These are phyloP conservation scores for Spicauda simplicius DNA, from an alignment of 2,888 invertebrate species.

Conservation along the genomic window DNA sequence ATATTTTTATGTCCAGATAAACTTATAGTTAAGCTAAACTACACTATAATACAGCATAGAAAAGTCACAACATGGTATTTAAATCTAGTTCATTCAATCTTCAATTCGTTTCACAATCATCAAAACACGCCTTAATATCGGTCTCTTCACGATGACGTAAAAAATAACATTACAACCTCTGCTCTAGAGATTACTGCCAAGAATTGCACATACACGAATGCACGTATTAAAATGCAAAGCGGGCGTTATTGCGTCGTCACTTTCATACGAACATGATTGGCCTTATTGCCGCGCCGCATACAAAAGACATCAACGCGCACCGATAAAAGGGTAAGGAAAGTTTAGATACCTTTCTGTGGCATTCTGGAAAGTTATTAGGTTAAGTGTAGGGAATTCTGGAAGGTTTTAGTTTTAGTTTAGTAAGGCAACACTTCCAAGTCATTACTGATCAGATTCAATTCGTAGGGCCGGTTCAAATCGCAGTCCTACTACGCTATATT, in stretches of 20 bases:
- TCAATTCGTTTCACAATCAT: background rate
- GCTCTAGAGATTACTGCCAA: constrained; percentile 15
- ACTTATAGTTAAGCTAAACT: too few species aligned
- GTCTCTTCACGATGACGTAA: background rate
- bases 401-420: too few species aligned
- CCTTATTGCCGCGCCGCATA: constrained; percentile 27
- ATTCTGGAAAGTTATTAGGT: background rate
- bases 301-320: constrained; percentile 30
- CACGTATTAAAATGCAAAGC: constrained; percentile 28
- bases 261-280: constrained; percentile 29
- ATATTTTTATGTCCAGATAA: too few species aligned
- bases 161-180: constrained; percentile 8
- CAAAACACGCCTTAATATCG: background rate
- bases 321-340: constrained; percentile 11
- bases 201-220: constrained; percentile 26
- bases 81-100: background rate
- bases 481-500: too few species aligned
- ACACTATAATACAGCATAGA: too few species aligned
- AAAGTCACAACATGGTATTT: too few species aligned
- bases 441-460: too few species aligned
- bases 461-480: too few species aligned
- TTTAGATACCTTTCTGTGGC: background rate
- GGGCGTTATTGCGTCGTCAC: constrained; percentile 24
- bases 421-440: too few species aligned
- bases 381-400: too few species aligned